Evolutionary conservation across 2,888 invertebrate genomes (phyloP).

Genomic region (Adelphocoris suturalis): DNA sequence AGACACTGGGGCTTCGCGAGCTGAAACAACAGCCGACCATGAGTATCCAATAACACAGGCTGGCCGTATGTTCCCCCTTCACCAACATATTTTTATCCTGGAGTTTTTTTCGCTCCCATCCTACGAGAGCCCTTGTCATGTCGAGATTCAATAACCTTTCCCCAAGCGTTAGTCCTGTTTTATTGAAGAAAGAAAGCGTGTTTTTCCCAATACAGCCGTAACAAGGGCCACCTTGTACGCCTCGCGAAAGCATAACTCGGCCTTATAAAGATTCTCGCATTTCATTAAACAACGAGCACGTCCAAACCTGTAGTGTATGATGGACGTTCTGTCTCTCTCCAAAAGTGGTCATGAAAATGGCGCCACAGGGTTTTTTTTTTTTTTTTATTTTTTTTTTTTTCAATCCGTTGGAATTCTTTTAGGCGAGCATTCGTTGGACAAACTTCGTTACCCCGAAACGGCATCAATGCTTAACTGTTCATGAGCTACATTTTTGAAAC

Average conservation of each 20-base stretch:
- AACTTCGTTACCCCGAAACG: too few species aligned
- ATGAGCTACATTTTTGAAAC: too few species aligned
- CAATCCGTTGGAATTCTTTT: neutral
- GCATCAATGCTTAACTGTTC: too few species aligned
- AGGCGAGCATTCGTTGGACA: neutral
- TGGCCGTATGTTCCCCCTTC: constrained; percentile 48
- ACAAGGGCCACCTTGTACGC: constrained; percentile 11
- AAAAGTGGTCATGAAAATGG: neutral
- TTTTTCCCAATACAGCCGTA: constrained; percentile 12
- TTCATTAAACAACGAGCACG: constrained; percentile 24
- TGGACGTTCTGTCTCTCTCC: neutral
- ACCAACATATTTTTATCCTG: constrained; percentile 54
- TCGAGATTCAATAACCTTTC: constrained; percentile 56
- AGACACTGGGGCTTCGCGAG: constrained; percentile 10
- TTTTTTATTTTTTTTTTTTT: constrained; percentile 1
- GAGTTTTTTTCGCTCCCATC: constrained; percentile 13
- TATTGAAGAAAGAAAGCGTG: constrained; percentile 25
- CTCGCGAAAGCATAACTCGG: constrained; percentile 20
- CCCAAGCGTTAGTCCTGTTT: constrained; percentile 22
- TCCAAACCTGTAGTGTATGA: constrained; percentile 15
- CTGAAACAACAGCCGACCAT: constrained; percentile 51
- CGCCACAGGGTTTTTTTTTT: neutral
- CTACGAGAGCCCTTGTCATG: constrained; percentile 5
- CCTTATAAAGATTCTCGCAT: constrained; percentile 17
- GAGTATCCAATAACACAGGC: constrained; percentile 51